A percentile compares a stretch with the other conserved stretches of the same genome.
Conservation (phyloP, 2,888 invertebrate species). For the Idaea dimidiata region DNA sequence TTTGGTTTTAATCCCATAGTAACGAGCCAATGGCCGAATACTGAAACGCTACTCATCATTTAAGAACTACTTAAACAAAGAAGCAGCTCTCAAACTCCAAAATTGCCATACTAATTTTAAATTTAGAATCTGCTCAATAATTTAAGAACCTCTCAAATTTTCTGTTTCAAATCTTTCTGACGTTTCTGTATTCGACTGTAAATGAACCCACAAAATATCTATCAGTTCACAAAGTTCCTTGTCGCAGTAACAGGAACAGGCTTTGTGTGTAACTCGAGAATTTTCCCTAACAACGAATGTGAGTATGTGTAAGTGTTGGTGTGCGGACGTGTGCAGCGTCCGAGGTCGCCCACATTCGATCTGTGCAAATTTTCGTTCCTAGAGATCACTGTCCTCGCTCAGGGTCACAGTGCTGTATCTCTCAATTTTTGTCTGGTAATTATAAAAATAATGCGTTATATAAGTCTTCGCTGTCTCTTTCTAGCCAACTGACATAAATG, state of each 20-base stretch:
- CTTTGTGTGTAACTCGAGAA: slow-evolving; percentile 66
- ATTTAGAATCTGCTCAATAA: no score
- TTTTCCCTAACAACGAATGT: slow-evolving; percentile 52
- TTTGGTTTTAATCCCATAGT: no score
- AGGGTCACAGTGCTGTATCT: slow-evolving; percentile 76
- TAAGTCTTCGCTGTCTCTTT: slow-evolving; percentile 57
- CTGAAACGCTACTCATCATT: no score
- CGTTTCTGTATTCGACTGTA: no score
- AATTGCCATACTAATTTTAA: no score
- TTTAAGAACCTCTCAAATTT: no score
- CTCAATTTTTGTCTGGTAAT: slow-evolving; percentile 80
- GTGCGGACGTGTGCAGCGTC: slow-evolving; percentile 61
- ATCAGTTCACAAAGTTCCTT: not conserved
- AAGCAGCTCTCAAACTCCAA: no score
- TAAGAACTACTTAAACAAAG: no score
- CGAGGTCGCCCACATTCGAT: slow-evolving; percentile 81
- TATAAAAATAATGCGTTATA: slow-evolving; percentile 82
- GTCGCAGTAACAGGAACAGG: slow-evolving; percentile 14
- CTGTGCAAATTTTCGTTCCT: slow-evolving; percentile 78
- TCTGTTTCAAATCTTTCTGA: no score
- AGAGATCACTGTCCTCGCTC: slow-evolving; percentile 74
- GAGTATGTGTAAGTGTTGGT: slow-evolving; percentile 42
- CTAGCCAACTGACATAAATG: slow-evolving; percentile 35
- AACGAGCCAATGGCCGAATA: no score
- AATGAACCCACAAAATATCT: no score